Evolutionary conservation across 2,113 vertebrate species (phyloP).

Genomic region (Nanorana parkeri): DNA sequence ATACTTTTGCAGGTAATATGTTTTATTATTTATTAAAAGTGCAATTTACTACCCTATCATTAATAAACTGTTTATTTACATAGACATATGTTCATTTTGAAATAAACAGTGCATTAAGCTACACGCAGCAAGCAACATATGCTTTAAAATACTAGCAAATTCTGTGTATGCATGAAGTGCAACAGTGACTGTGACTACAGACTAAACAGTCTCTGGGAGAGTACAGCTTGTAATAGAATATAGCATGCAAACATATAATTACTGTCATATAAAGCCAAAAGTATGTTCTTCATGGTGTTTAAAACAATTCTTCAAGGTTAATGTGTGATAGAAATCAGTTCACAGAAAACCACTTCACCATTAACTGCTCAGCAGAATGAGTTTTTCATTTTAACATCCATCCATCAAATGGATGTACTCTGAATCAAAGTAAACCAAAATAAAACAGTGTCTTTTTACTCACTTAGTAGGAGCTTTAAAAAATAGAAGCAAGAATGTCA

Average conservation of each 20-base stretch:
- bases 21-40: no score
- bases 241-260: conserved; percentile 35
- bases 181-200: not conserved
- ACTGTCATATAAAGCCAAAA: conserved; percentile 7
- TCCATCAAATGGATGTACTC: conserved; percentile 28
- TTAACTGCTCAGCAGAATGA: conserved; percentile 36
- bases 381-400: conserved; percentile 49
- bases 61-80: no score
- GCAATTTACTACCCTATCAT: no score
- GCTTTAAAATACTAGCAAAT: not conserved
- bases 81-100: not conserved
- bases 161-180: not conserved
- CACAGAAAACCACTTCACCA: conserved; percentile 34
- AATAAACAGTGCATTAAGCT: not conserved
- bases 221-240: conserved; percentile 16
- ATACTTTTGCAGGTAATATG: no score
- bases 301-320: conserved; percentile 45
- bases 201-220: not conserved
- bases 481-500: conserved; percentile 59
- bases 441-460: conserved; percentile 57
- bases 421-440: conserved; percentile 51
- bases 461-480: conserved; percentile 59
- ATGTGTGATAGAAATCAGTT: conserved; percentile 41
- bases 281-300: conserved; percentile 28
- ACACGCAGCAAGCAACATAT: not conserved